These are phyloP conservation scores for Chlorops oryzae DNA, from an alignment of 1,140 invertebrate species.

Conservation along the genomic window DNA sequence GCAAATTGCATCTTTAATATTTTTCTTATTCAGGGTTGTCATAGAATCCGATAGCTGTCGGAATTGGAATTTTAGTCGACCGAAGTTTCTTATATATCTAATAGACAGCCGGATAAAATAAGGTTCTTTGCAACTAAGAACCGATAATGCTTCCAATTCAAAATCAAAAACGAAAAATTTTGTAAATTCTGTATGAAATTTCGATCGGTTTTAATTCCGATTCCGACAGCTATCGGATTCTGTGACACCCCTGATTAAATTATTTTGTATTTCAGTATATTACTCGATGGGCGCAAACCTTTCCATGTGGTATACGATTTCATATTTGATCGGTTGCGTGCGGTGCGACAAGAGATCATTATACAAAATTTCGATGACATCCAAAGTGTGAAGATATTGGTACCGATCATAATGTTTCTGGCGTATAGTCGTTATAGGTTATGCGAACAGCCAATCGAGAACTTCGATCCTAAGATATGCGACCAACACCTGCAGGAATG, in stretches of 20 bases:
- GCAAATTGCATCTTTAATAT: too few species aligned
- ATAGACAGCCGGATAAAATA: too few species aligned
- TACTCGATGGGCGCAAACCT: conserved; percentile 48
- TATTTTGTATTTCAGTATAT: conserved; percentile 49
- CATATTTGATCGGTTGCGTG: conserved; percentile 66
- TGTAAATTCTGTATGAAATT: too few species aligned
- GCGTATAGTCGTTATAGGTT: conserved; percentile 62
- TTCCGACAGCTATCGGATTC: too few species aligned
- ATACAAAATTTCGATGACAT: conserved; percentile 57
- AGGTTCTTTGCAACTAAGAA: too few species aligned
- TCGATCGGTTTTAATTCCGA: too few species aligned
- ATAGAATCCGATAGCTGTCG: too few species aligned
- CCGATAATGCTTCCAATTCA: too few species aligned
- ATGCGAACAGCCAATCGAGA: conserved; percentile 46
- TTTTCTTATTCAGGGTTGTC: too few species aligned
- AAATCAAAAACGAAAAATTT: too few species aligned
- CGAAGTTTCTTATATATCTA: too few species aligned
- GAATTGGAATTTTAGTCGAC: too few species aligned
- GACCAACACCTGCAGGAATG: conserved; percentile 57
- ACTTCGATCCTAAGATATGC: conserved; percentile 57
- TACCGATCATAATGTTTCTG: conserved; percentile 63
- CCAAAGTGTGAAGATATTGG: conserved; percentile 54
- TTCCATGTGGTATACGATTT: conserved; percentile 65
- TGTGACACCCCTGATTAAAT: background rate
- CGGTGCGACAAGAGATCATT: conserved; percentile 67